A percentile compares a stretch with the other conserved stretches of the same genome.
Conservation (phyloP, 2,113 vertebrate genomes). For the Dermatemys mawii region DNA sequence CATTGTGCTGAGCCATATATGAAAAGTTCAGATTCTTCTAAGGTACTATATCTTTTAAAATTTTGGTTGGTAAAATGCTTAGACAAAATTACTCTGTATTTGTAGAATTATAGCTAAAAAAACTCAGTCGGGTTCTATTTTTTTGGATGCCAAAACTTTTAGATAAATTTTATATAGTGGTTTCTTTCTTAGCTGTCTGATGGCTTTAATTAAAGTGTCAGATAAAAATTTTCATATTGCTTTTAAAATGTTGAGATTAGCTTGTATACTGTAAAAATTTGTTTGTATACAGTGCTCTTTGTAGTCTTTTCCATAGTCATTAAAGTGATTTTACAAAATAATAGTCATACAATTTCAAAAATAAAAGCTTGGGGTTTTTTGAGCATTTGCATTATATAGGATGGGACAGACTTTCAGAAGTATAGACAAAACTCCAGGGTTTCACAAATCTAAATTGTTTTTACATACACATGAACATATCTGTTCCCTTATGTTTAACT, state of each 20-base stretch:
- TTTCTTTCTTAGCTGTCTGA: not conserved
- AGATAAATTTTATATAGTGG: not conserved
- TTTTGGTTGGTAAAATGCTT: not conserved
- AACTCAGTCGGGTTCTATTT: not conserved
- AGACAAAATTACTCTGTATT: not conserved
- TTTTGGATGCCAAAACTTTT: not conserved
- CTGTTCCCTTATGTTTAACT: too few relatives aligned
- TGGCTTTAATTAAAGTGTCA: not conserved
- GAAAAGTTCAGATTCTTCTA: constrained; percentile 96
- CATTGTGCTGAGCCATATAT: constrained; percentile 97
- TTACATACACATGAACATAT: too few relatives aligned
- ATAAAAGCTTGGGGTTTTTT: not conserved
- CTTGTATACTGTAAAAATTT: not conserved
- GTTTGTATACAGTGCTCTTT: not conserved
- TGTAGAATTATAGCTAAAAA: not conserved
- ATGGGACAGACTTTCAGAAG: not conserved
- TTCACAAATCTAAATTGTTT: not conserved
- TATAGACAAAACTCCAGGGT: not conserved
- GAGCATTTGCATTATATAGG: not conserved
- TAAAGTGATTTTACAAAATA: not conserved
- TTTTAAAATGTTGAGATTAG: not conserved
- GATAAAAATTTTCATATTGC: not conserved
- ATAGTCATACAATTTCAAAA: not conserved
- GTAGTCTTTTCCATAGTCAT: not conserved
- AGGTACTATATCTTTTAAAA: constrained; percentile 80